These are phyloP conservation scores for Rhegmatorhina hoffmannsi DNA, from an alignment of 2,113 vertebrate species.

Conservation along the genomic window DNA sequence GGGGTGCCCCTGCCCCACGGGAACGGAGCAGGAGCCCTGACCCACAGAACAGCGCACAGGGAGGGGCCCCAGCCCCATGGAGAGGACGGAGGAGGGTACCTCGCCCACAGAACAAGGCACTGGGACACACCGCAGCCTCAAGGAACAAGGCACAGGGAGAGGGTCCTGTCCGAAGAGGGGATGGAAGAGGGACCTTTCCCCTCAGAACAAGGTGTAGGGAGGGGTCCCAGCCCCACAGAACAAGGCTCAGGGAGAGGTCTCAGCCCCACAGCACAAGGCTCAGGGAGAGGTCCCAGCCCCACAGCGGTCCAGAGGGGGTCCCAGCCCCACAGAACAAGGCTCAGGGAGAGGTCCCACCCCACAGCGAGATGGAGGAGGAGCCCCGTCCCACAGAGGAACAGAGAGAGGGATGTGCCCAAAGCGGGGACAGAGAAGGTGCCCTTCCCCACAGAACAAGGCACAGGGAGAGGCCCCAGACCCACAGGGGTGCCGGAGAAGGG, in stretches of 20 bases:
- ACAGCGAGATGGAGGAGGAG: neutral
- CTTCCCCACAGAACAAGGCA: neutral
- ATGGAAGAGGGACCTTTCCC: neutral
- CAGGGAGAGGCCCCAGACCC: neutral
- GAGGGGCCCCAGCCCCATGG: too few relatives aligned
- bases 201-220: too few relatives aligned
- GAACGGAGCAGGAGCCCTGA: neutral
- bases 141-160: neutral
- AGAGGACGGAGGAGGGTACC: neutral
- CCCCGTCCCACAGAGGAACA: too few relatives aligned
- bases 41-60: neutral
- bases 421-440: neutral
- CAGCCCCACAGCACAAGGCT: neutral
- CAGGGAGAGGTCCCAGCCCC: too few relatives aligned
- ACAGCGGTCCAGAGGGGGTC: neutral
- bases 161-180: neutral
- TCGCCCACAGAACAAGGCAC: neutral
- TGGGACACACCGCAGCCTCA: neutral
- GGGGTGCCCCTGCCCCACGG: neutral
- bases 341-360: neutral
- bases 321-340: neutral
- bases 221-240: neutral
- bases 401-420: neutral
- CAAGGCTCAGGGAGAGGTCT: neutral
- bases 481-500: neutral